Conservation (phyloP, 2,797 vertebrate genomes). For the Chrysocyon brachyurus region DNA sequence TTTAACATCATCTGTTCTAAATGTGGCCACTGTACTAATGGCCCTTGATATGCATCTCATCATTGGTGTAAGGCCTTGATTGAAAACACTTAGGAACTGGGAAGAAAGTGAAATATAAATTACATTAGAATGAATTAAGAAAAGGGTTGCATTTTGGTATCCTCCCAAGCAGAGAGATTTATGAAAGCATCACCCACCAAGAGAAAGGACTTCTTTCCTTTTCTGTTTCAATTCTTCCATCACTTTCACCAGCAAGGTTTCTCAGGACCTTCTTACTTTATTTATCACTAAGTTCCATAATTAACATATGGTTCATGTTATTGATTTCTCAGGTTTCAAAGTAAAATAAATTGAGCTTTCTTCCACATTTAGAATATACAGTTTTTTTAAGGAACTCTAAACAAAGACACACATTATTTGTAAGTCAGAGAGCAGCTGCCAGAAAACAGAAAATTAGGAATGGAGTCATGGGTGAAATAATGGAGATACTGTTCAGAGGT, state of each 20-base stretch:
- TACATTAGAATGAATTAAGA: slow-evolving; percentile 66
- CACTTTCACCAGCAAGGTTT: slow-evolving; percentile 74
- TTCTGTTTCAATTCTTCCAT: slow-evolving; percentile 56
- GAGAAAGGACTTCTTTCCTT: slow-evolving; percentile 70
- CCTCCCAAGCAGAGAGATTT: slow-evolving; percentile 67
- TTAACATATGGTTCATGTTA: slow-evolving; percentile 86
- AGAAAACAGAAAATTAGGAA: slow-evolving; percentile 86
- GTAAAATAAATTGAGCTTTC: slow-evolving; percentile 87
- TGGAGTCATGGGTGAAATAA: slow-evolving; percentile 83
- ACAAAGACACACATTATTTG: slow-evolving; percentile 86
- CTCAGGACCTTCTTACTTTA: slow-evolving; percentile 84
- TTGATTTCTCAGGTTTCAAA: slow-evolving; percentile 88
- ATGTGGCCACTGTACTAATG: background rate
- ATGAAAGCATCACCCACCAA: slow-evolving; percentile 57
- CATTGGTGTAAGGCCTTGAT: slow-evolving; percentile 25
- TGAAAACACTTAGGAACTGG: slow-evolving; percentile 29
- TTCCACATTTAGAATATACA: slow-evolving; percentile 87
- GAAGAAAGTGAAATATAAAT: slow-evolving; percentile 70
- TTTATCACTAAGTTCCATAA: slow-evolving; percentile 83
- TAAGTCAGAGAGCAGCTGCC: slow-evolving; percentile 83
- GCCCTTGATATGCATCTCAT: background rate
- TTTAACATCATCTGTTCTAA: slow-evolving; percentile 53
- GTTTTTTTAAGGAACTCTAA: slow-evolving; percentile 84
- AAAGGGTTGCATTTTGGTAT: slow-evolving; percentile 64
- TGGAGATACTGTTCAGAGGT: slow-evolving; percentile 85